phyloP scores from a whole-genome alignment of 2,113 vertebrate species.

The Ceyx cyanopectus region DNA sequence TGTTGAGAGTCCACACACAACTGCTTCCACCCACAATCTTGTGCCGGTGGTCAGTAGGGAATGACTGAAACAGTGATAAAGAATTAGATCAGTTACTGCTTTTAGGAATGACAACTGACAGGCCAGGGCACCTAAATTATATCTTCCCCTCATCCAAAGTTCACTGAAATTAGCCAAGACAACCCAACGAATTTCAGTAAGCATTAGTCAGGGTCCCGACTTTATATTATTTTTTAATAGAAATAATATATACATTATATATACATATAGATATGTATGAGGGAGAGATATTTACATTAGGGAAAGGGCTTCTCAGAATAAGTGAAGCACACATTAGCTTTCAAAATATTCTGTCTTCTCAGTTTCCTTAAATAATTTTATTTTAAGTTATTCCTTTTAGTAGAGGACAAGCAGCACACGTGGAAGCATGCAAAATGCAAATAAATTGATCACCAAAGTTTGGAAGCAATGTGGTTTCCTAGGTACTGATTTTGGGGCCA shows the following conservation, averaged over 20 bases:
- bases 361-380: not conserved
- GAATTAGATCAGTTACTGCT: not conserved
- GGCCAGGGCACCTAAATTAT: not conserved
- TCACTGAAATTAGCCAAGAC: not conserved
- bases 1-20: not conserved
- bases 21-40: not conserved
- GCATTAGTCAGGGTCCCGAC: not conserved
- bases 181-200: not conserved
- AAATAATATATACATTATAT: too few relatives aligned
- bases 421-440: not conserved
- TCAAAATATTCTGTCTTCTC: not conserved
- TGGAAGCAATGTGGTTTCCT: not conserved
- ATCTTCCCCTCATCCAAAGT: not conserved
- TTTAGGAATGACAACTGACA: not conserved
- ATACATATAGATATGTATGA: too few relatives aligned
- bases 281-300: not conserved
- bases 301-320: not conserved
- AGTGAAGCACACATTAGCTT: not conserved
- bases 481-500: rapidly evolving
- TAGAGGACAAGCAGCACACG: not conserved
- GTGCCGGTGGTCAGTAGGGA: not conserved
- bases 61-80: not conserved
- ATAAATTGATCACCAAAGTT: not conserved
- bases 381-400: not conserved
- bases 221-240: too few relatives aligned